These are phyloP conservation scores for Luperina nickerlii DNA, from an alignment of 2,888 invertebrate species.

Conservation along the genomic window DNA sequence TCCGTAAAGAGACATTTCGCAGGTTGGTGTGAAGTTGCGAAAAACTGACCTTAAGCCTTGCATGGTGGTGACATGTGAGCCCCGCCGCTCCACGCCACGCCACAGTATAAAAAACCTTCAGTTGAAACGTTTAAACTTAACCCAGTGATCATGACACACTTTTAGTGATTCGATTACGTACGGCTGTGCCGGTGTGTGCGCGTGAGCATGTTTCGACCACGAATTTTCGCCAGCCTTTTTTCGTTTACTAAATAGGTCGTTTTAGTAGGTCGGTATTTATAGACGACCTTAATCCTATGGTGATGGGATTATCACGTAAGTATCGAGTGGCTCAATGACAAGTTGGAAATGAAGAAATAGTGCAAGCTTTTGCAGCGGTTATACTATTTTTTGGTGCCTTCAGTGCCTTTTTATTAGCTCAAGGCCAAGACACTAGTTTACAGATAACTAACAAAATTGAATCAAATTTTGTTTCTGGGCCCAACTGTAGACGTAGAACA, in stretches of 20 bases:
- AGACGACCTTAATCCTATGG: conserved; percentile 45
- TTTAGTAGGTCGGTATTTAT: conserved; percentile 60
- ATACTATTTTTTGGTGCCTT: neutral
- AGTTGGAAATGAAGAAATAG: neutral
- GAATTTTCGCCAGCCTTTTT: conserved; percentile 76
- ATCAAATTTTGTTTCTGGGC: neutral
- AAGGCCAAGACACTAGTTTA: conserved; percentile 34
- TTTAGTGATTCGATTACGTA: conserved; percentile 87
- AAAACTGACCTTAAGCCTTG: conserved; percentile 57
- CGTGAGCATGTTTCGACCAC: conserved; percentile 73
- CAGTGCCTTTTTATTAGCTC: conserved; percentile 13
- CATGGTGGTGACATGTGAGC: conserved; percentile 59
- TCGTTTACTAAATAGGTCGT: conserved; percentile 66
- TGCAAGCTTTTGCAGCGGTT: neutral
- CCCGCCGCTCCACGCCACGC: conserved; percentile 45
- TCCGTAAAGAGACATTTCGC: conserved; percentile 48
- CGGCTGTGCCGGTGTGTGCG: conserved; percentile 76
- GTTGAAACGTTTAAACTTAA: conserved; percentile 88
- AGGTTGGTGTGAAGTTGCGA: conserved; percentile 63
- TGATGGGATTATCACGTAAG: conserved; percentile 27
- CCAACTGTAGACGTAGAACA: neutral
- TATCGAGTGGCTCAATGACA: conserved; percentile 29
- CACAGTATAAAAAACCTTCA: conserved; percentile 63
- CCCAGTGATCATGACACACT: conserved; percentile 90
- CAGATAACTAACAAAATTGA: conserved; percentile 4